phyloP scores from a whole-genome alignment of 2,797 vertebrate species.

The Esox lucius region DNA sequence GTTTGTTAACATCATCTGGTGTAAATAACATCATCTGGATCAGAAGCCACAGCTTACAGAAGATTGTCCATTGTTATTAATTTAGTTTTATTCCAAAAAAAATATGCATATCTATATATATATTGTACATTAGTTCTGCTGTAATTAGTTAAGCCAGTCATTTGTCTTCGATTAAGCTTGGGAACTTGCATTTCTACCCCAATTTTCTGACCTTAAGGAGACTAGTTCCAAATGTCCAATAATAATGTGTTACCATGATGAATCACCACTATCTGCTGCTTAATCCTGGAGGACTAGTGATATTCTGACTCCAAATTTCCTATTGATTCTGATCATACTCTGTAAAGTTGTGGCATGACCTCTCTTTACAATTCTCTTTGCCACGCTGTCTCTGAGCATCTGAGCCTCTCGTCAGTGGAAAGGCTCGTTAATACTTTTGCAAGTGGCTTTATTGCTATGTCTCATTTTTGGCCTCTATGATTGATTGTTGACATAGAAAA shows the following conservation, averaged over 20 bases:
- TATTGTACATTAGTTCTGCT: neutral
- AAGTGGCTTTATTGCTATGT: slow-evolving; percentile 67
- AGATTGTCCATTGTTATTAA: neutral
- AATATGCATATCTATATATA: neutral
- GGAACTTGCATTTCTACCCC: slow-evolving; percentile 25
- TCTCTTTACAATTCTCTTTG: slow-evolving; percentile 64
- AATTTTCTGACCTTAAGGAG: slow-evolving; percentile 47
- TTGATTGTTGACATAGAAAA: slow-evolving; percentile 68
- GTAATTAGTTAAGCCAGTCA: neutral
- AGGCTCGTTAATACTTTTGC: slow-evolving; percentile 67
- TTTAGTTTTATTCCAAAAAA: neutral
- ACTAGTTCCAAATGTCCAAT: slow-evolving; percentile 47
- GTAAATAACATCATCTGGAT: too few relatives aligned
- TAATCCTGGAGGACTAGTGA: slow-evolving; percentile 69
- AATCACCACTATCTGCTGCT: slow-evolving; percentile 68
- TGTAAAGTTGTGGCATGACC: slow-evolving; percentile 79
- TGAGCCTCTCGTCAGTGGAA: slow-evolving; percentile 60
- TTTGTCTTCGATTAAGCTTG: slow-evolving; percentile 25
- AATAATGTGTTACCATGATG: slow-evolving; percentile 74
- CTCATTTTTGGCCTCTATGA: slow-evolving; percentile 65
- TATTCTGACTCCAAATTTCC: slow-evolving; percentile 70
- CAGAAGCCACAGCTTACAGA: neutral
- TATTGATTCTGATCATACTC: slow-evolving; percentile 78
- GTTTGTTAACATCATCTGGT: too few relatives aligned
- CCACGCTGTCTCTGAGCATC: slow-evolving; percentile 58